Percentiles rank a stretch among this genome's conserved stretches.
Evolutionary conservation across 2,888 invertebrate species (phyloP).

Genomic region (Dicycla oo): DNA sequence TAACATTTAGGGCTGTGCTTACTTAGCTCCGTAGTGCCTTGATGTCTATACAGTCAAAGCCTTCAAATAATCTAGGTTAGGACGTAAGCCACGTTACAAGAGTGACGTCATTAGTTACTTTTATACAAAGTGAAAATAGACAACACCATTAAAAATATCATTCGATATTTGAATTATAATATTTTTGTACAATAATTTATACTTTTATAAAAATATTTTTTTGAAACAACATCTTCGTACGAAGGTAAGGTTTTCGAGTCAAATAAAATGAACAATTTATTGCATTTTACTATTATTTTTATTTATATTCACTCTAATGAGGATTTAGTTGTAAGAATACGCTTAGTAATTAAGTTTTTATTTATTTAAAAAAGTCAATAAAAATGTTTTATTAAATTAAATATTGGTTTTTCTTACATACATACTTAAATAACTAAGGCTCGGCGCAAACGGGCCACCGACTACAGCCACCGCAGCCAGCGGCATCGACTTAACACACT

Average conservation of each 20-base stretch:
- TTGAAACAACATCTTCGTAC: slow-evolving; percentile 32
- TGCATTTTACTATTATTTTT: slow-evolving; percentile 84
- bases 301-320: slow-evolving; percentile 78
- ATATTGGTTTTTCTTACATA: slow-evolving; percentile 37
- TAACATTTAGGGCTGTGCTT: slow-evolving; percentile 70
- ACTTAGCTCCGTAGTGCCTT: slow-evolving; percentile 60
- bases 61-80: slow-evolving; percentile 36
- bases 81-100: neutral
- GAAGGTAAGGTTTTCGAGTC: slow-evolving; percentile 48
- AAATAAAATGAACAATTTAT: slow-evolving; percentile 72
- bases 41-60: slow-evolving; percentile 42
- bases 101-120: slow-evolving; percentile 30
- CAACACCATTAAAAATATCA: slow-evolving; percentile 41
- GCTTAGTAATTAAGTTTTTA: slow-evolving; percentile 88
- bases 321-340: slow-evolving; percentile 83
- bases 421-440: slow-evolving; percentile 3
- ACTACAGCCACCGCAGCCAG: no score
- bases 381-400: slow-evolving; percentile 81
- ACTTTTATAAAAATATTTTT: slow-evolving; percentile 43
- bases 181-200: slow-evolving; percentile 60
- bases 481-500: no score
- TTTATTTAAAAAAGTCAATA: slow-evolving; percentile 90
- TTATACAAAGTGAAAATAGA: slow-evolving; percentile 32
- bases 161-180: slow-evolving; percentile 57
- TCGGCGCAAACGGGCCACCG: no score